Evolutionary conservation across 2,797 vertebrate species (phyloP), one percentile per base, ranked within the genome.

Genomic region (Sebastes iracundus): DNA sequence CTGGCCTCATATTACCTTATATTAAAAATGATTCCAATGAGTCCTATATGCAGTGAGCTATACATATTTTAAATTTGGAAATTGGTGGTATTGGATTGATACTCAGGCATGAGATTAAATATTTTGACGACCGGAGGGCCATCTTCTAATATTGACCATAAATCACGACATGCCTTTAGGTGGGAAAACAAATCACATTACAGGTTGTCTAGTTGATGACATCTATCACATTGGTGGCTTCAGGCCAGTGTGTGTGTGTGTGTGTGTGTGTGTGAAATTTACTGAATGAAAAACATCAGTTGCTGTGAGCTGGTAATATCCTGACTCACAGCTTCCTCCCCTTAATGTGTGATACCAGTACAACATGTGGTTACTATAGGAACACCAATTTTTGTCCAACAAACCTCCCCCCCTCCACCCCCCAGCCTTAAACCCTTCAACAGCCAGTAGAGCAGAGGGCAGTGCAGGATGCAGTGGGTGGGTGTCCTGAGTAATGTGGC

Each of bases 281-380:
- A 77, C 28, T 82, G n/a, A 79, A 85, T 87, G 64, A 83, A 79
- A 86, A 81, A 30, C n/a, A 72, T 67, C 49, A 3, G 6, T 18
- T 22, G 61, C 76, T 65, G n/a, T 65, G 58, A 83, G 65, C 58
- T 69, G 56, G 46, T 72, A 59, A 69, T 59, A 65, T 69, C 65
- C 63, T 27, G 65, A 83, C 62, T 72, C 53, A 25, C 32, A 2
- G 56, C 38, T 53, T 70, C 58, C 28, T 84, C 73, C 27, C 56
- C 18, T 53, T 73, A 58, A 80, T 69, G 46, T 22, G 60, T 79
- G 61, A 59, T 66, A 72, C 68, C 55, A 52, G 68, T 74, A 72
- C 77, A 80, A 71, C 79, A 87, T 84, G 83, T 58, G 76, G 74
- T 86, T 88, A 77, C 81, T 85, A 91, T 90, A 82, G 84, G 72